Evolutionary conservation across 2,113 vertebrate genomes (phyloP).

Genomic region (Calonectris borealis): DNA sequence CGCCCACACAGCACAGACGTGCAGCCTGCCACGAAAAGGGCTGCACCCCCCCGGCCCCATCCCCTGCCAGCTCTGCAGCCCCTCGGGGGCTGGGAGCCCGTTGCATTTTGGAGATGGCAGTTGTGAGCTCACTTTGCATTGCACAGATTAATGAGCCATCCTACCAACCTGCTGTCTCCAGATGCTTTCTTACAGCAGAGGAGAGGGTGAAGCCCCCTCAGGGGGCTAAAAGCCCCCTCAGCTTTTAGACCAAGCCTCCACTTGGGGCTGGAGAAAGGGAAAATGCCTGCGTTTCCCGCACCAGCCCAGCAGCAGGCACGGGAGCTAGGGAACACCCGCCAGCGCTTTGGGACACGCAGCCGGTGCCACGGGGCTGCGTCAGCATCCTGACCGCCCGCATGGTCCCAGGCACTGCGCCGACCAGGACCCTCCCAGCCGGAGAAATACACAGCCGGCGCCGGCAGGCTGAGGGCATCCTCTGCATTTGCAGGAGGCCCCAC

Average conservation of each 20-base stretch:
- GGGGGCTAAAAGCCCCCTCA: background rate
- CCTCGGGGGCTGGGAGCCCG: background rate
- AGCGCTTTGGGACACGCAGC: fast-evolving
- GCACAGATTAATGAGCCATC: background rate
- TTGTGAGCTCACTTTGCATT: background rate
- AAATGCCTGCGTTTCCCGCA: background rate
- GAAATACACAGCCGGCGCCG: fast-evolving
- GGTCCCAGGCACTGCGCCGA: background rate
- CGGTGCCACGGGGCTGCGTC: fast-evolving
- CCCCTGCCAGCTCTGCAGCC: background rate
- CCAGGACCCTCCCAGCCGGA: background rate
- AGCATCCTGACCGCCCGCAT: background rate
- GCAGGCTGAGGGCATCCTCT: fast-evolving
- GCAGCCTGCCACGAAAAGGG: background rate
- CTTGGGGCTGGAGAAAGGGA: background rate
- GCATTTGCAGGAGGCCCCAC: background rate
- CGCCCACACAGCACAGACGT: fast-evolving
- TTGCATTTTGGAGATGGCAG: fast-evolving
- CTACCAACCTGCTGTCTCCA: background rate
- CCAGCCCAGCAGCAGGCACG: background rate
- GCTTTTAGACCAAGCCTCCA: background rate
- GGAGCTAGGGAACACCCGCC: background rate
- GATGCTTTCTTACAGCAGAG: background rate
- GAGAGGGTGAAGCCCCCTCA: background rate
- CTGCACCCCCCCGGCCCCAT: background rate